Evolutionary conservation across 2,797 vertebrate genomes (phyloP), one percentile per base, ranked within the genome.

Genomic region (Neoniphon sammara): DNA sequence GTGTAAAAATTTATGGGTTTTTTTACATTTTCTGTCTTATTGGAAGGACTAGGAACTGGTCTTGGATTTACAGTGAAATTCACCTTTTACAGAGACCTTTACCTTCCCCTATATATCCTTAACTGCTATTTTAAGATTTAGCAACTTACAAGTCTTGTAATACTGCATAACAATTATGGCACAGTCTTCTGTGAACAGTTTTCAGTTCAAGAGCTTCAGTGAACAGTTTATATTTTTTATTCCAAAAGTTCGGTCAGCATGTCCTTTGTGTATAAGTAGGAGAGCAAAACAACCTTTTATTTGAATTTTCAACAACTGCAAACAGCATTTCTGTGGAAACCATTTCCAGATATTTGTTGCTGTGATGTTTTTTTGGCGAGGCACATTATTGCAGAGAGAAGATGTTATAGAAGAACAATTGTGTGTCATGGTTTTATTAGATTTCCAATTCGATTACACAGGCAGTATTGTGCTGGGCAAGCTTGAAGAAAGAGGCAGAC

Each of bases 401-500:
- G 70, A 57, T 46, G 75, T 66, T 75, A 63, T 70, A 54, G 58
- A 80, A 78, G 58, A 84, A 70, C 77, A 75, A 76, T 86, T 82
- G 55, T 60, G 66, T 86, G 83, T 68, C 70, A 68, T 68, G 59
- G 21, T 78, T 80, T 87, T 86, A 86, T 87, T 83, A 61, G 58
- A 86, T 84, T 87, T 87, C 70, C 83, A 79, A 85, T 88, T 87
- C 66, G 56, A 63, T 78, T 82, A 66, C 67, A 86, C 69, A 71
- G 55, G 17, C 63, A 44, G 58, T 49, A 66, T 77, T 78, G 78
- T 78, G 68, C 78, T 54, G 60, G n/a, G 27, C 62, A 85, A 83
- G 83, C 62, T 30, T 21, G 14, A 59, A 66, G 82, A 66, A 67
- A 77, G 70, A 67, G 21, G 25, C 25, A 78, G 78, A 77, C 74